phyloP scores from a whole-genome alignment of 2,888 invertebrate genomes.

The Thereva unica region DNA sequence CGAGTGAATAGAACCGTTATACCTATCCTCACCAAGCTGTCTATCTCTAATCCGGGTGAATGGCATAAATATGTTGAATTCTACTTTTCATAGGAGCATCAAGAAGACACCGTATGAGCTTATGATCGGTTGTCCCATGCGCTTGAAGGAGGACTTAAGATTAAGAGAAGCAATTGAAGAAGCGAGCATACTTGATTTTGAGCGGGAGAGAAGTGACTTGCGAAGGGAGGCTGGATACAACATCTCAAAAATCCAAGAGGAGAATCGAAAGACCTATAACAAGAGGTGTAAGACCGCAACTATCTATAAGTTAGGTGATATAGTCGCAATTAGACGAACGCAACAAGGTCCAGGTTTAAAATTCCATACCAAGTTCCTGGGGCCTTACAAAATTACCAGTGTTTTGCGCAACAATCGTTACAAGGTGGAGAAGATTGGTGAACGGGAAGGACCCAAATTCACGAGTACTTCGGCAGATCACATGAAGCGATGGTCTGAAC shows the following conservation, averaged over 20 bases:
- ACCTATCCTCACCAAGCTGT: constrained; percentile 49
- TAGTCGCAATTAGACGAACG: not conserved
- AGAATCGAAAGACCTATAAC: not conserved
- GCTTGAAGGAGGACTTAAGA: not conserved
- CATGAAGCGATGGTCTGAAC: not conserved
- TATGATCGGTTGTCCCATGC: constrained; percentile 14
- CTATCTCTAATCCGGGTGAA: constrained; percentile 45
- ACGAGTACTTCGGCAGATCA: not conserved
- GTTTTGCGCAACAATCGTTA: not conserved
- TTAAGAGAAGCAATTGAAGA: constrained; percentile 4
- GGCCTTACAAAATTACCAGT: not conserved
- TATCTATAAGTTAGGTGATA: not conserved
- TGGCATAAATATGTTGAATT: constrained; percentile 1
- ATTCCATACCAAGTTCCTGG: too few relatives aligned
- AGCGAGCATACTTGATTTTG: not conserved
- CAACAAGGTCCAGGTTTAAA: too few relatives aligned
- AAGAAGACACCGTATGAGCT: not conserved
- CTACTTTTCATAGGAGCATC: not conserved
- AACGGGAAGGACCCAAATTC: not conserved
- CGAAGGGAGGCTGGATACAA: constrained; percentile 38
- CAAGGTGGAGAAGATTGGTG: not conserved
- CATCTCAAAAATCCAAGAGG: constrained; percentile 11
- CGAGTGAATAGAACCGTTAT: constrained; percentile 47
- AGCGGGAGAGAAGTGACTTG: not conserved
- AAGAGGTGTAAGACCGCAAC: not conserved